Evolutionary conservation across 2,888 invertebrate genomes (phyloP), one percentile per base, ranked within the genome.

Genomic region (Drosophila pseudotalamancana): DNA sequence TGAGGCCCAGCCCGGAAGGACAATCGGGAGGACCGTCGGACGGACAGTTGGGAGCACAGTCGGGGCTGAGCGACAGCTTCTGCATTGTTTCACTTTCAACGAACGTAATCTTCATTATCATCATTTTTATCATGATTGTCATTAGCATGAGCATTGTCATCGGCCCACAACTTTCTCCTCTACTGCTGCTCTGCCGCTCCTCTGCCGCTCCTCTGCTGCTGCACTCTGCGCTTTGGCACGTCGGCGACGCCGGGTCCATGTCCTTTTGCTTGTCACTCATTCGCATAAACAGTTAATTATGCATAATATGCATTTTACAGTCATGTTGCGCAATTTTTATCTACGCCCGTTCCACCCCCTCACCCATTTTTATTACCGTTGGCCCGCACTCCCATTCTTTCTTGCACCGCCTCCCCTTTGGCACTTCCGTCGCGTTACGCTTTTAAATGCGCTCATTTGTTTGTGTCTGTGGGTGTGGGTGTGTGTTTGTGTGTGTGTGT

Each of bases 301-400:
- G 89, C 89, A 89, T 89, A 89, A 89, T 89, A 89, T 89, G 89
- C 84, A 84, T 87, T 81, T 86, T 89, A 87, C 87, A 84, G 89
- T 88, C 89, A 85, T 85, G 83, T 76, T 75, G 72, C 77, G 79
- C 88, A 84, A 89, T 89, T 88, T 87, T 75, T 68, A 68, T 73
- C 51, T 55, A 46, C 42, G 42, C 46, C 39, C 39, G 12, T 8
- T 14, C 14, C 46, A 4, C 32, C 0, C 19, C 32, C 14, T 0
- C 27, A 1, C 0, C 27, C 29, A 66, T 72, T 80, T 77, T 80
- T 77, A 74, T 77, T 61, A 64, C 66, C 27, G 12, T 31, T 43
- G 27, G 27, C 40, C 39, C 45, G 21, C 9, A 14, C 40, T 14
- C 14, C 4, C 18, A 1, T 40, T 6, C 18, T n/a, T 6, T 60